Evolutionary conservation across 2,888 invertebrate genomes (phyloP).

Genomic region (Drosophila demipolita): DNA sequence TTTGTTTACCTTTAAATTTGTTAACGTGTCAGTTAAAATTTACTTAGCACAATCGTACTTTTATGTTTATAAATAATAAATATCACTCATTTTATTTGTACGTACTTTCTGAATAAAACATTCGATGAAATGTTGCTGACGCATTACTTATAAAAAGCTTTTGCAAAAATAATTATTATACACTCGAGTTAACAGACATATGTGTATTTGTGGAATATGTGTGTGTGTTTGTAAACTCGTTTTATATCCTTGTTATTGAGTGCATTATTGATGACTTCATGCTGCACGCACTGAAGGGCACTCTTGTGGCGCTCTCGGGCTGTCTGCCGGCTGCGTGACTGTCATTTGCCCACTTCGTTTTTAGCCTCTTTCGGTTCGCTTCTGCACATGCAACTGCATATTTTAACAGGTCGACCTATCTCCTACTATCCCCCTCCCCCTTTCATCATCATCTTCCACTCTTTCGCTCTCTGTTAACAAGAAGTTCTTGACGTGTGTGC

Average conservation of each 20-base stretch:
- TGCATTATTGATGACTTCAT: slow-evolving; percentile 70
- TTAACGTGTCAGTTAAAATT: slow-evolving; percentile 35
- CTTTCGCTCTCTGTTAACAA: slow-evolving; percentile 26
- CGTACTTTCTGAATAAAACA: slow-evolving; percentile 50
- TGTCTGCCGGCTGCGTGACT: slow-evolving; percentile 10
- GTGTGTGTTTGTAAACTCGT: slow-evolving; percentile 36
- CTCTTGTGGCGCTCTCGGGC: slow-evolving; percentile 42
- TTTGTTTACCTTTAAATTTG: background rate
- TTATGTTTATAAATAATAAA: slow-evolving; percentile 27
- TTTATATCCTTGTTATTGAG: slow-evolving; percentile 59
- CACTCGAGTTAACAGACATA: slow-evolving; percentile 2
- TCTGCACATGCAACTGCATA: slow-evolving; percentile 75
- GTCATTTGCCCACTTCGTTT: slow-evolving; percentile 64
- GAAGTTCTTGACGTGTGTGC: slow-evolving; percentile 47
- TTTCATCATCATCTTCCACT: slow-evolving; percentile 1
- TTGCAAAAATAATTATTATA: slow-evolving; percentile 53
- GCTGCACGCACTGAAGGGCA: slow-evolving; percentile 60
- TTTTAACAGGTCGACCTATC: slow-evolving; percentile 62
- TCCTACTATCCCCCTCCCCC: background rate
- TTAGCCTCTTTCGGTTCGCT: slow-evolving; percentile 48
- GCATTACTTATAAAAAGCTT: slow-evolving; percentile 37
- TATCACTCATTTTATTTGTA: slow-evolving; percentile 8
- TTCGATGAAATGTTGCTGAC: slow-evolving; percentile 30
- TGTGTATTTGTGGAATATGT: background rate
- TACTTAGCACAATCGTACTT: slow-evolving; percentile 31